Percentiles rank a stretch among this genome's conserved stretches.
Evolutionary conservation across 2,113 vertebrate species (phyloP).

Genomic region (Tachuris rubrigastra): DNA sequence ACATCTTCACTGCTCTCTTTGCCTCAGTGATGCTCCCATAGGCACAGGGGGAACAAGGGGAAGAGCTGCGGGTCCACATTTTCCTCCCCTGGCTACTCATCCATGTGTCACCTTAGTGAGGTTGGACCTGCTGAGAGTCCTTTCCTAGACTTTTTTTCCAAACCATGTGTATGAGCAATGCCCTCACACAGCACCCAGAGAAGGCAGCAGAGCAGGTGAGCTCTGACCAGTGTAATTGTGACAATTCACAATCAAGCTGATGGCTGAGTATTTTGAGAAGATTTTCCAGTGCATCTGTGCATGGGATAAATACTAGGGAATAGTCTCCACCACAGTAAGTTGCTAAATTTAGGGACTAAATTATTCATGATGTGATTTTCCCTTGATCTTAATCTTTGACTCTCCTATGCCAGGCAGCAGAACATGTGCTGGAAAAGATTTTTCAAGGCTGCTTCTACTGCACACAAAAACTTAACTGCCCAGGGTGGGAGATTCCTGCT

Average conservation of each 20-base stretch:
- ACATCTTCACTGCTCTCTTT: neutral
- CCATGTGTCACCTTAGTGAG: rapidly evolving
- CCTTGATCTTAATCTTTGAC: constrained; percentile 49
- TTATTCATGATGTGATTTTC: constrained; percentile 46
- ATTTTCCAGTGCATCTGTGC: neutral
- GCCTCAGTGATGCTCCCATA: rapidly evolving
- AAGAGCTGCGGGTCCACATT: neutral
- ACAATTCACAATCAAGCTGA: neutral
- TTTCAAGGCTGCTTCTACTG: neutral
- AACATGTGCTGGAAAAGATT: neutral
- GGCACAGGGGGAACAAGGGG: neutral
- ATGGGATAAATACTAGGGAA: neutral
- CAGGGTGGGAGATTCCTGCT: neutral
- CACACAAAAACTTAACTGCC: neutral
- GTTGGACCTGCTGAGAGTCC: neutral
- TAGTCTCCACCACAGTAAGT: neutral
- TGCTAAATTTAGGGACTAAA: constrained; percentile 32
- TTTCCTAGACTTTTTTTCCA: rapidly evolving
- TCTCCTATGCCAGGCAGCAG: constrained; percentile 8
- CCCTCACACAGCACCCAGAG: neutral
- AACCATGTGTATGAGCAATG: rapidly evolving
- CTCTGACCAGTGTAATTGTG: neutral
- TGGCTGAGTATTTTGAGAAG: neutral
- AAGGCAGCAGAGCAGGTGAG: neutral
- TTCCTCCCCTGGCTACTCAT: neutral